Evolutionary conservation across 2,888 invertebrate species (phyloP).

Genomic region (Lapara coniferarum): DNA sequence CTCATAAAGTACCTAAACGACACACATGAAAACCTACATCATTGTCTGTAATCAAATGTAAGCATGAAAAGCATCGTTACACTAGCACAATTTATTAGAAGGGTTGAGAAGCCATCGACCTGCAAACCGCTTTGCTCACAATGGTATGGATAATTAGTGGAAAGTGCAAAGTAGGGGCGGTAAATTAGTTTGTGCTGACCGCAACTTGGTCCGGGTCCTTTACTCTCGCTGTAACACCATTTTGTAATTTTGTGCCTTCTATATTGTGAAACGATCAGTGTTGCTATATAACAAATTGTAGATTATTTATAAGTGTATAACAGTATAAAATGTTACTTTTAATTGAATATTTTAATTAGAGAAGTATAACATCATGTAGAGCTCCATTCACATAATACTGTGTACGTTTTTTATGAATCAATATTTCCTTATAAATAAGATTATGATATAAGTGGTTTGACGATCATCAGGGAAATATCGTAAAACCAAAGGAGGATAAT

Average conservation of each 20-base stretch:
- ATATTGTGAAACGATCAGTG: neutral
- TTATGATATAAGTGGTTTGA: no score
- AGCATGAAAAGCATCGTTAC: constrained; percentile 21
- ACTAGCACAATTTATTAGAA: constrained; percentile 42
- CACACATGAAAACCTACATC: constrained; percentile 18
- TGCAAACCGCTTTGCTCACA: constrained; percentile 61
- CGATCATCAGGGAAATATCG: no score
- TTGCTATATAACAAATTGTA: neutral
- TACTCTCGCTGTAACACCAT: constrained; percentile 35
- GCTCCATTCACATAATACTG: no score
- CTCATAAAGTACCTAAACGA: neutral
- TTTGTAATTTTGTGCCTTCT: constrained; percentile 25
- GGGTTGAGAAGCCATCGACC: constrained; percentile 46
- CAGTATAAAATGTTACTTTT: neutral
- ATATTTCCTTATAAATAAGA: no score
- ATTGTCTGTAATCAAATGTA: neutral
- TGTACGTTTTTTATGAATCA: no score
- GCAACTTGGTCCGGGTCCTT: constrained; percentile 44
- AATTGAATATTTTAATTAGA: no score
- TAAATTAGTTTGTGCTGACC: constrained; percentile 51
- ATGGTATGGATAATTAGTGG: constrained; percentile 60
- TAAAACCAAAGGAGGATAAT: no score
- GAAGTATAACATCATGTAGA: no score
- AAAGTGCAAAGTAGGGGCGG: constrained; percentile 49
- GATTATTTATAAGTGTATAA: neutral